Percentiles rank a stretch among this genome's conserved stretches.
These are phyloP conservation scores for Paradoxurus hermaphroditus DNA, from an alignment of 2,113 vertebrate species.

Conservation along the genomic window DNA sequence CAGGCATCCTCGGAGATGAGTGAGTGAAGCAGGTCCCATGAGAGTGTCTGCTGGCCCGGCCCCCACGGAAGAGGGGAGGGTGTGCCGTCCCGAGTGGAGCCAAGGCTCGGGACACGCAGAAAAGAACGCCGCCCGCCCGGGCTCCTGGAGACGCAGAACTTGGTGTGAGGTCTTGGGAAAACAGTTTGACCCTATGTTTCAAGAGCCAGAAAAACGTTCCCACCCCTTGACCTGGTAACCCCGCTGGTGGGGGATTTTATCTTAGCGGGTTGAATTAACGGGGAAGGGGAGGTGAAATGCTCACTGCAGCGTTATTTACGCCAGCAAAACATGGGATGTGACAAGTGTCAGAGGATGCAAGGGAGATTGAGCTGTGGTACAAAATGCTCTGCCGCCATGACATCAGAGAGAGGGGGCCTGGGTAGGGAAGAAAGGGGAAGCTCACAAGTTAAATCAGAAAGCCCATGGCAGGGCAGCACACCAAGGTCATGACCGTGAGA, in stretches of 20 bases:
- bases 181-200: constrained; percentile 64
- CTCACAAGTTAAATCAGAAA: background rate
- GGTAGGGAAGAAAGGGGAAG: background rate
- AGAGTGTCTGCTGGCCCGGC: constrained; percentile 67
- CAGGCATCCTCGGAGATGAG: constrained; percentile 79
- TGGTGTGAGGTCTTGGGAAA: constrained; percentile 75
- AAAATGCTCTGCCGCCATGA: background rate
- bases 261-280: constrained; percentile 26
- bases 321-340: background rate
- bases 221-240: constrained; percentile 53
- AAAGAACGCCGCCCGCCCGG: constrained; percentile 63
- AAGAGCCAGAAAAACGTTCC: constrained; percentile 66
- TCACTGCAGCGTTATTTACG: background rate
- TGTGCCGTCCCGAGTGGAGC: constrained; percentile 67
- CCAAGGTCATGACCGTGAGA: background rate
- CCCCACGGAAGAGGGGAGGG: constrained; percentile 71
- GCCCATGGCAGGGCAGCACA: background rate
- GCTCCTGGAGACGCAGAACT: constrained; percentile 74
- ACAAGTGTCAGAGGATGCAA: background rate
- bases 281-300: background rate
- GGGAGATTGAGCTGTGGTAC: background rate
- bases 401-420: background rate
- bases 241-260: constrained; percentile 41
- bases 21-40: constrained; percentile 75
- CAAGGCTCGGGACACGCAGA: constrained; percentile 72